phyloP scores from a whole-genome alignment of 1,140 invertebrate species.

The Arctopsyche grandis region DNA sequence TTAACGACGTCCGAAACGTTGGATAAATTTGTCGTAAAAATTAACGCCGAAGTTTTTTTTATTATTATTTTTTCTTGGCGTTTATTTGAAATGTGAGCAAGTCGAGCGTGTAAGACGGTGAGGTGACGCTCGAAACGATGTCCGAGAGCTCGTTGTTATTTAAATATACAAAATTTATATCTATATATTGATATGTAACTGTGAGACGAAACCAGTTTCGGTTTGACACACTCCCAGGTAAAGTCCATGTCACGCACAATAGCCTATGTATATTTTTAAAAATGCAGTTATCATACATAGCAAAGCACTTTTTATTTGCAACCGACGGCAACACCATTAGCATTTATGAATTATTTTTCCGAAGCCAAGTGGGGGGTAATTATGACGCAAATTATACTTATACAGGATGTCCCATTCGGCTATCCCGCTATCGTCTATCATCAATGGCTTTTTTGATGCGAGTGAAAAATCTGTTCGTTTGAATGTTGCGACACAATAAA shows the following conservation, averaged over 20 bases:
- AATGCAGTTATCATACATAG: constrained; percentile 14
- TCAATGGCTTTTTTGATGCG: not conserved
- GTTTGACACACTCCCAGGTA: constrained; percentile 40
- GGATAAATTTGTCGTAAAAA: constrained; percentile 32
- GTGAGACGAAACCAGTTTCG: constrained; percentile 26
- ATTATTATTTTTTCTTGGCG: not conserved
- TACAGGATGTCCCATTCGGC: constrained; percentile 23
- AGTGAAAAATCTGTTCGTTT: no score
- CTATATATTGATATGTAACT: constrained; percentile 2
- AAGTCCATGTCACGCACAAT: constrained; percentile 34
- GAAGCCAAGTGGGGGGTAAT: not conserved
- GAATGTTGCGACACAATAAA: not conserved
- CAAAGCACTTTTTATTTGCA: constrained; percentile 41
- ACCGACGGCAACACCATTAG: constrained; percentile 36
- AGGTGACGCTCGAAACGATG: constrained; percentile 21
- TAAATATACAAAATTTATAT: constrained; percentile 21
- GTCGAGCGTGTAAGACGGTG: constrained; percentile 25
- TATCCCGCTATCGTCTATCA: not conserved
- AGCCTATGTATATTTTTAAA: not conserved
- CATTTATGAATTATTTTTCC: constrained; percentile 30
- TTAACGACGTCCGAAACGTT: constrained; percentile 27
- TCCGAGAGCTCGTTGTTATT: not conserved
- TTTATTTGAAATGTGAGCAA: constrained; percentile 12
- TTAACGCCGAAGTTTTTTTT: constrained; percentile 14
- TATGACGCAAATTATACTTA: not conserved